A percentile compares a stretch with the other conserved stretches of the same genome.
Conservation (phyloP, 2,797 vertebrate species). For the Thaleichthys pacificus region DNA sequence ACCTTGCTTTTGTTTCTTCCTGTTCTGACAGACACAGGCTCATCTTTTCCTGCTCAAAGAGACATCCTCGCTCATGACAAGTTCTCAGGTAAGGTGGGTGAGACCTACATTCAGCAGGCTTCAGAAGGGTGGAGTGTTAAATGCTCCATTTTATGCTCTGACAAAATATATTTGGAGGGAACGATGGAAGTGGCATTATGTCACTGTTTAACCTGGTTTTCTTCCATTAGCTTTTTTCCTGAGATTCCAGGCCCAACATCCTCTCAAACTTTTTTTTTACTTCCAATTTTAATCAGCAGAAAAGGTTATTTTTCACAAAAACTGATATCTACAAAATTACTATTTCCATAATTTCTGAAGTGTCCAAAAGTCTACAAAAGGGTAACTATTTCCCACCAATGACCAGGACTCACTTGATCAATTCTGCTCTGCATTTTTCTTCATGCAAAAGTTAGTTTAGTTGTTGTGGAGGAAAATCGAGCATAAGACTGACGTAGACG, state of each 20-base stretch:
- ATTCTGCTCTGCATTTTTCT: too few species aligned
- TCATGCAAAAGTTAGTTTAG: too few species aligned
- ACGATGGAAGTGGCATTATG: slow-evolving; percentile 74
- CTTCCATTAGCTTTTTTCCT: slow-evolving; percentile 7
- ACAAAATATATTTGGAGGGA: slow-evolving; percentile 66
- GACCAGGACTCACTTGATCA: too few species aligned
- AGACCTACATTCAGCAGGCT: slow-evolving; percentile 15
- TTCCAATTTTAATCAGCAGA: slow-evolving; percentile 66
- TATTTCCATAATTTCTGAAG: not conserved
- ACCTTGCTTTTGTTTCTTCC: slow-evolving; percentile 29
- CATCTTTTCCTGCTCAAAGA: slow-evolving; percentile 32
- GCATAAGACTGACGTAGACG: too few species aligned
- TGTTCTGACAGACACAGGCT: slow-evolving; percentile 54
- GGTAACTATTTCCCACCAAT: too few species aligned
- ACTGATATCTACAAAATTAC: not conserved
- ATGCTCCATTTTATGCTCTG: slow-evolving; percentile 68
- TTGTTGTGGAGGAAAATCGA: too few species aligned
- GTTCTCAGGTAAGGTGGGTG: slow-evolving; percentile 57
- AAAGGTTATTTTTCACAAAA: slow-evolving; percentile 48
- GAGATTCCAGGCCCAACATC: slow-evolving; percentile 36
- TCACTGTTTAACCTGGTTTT: slow-evolving; percentile 64
- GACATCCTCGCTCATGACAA: slow-evolving; percentile 4
- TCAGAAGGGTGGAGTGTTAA: slow-evolving; percentile 57
- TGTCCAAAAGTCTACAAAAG: not conserved
- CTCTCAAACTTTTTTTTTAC: slow-evolving; percentile 36